Base-by-base conservation (phyloP, 1,140 invertebrate species). In the Druon quercuslanigerum region DNA sequence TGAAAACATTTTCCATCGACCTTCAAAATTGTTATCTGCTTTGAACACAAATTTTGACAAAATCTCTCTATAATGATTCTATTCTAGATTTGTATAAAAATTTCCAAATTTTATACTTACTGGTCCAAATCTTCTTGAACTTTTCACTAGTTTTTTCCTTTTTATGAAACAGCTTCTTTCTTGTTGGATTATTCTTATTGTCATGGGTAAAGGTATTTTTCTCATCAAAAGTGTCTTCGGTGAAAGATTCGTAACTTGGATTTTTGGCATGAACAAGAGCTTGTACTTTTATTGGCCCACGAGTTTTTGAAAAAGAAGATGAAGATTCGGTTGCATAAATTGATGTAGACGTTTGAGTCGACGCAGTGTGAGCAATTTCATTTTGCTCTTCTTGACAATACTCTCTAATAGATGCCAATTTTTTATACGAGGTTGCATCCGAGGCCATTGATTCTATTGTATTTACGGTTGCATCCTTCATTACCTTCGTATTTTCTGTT, bases 381-480 rank as follows among this genome's bases (percentile, higher is more conserved):
- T 66, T 33, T 9, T 14, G 7, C 7, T 66, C 25, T 66, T 66
- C 20, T 66, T 16, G 4, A 16, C 16, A 13, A 16, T 66, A 16
- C 1, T 66, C 60, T 40, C 13, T n/a, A 16, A 40, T n/a, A 33
- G 14, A 14, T 40, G n/a, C n/a, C 52, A 54, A 4, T n/a, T 54
- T n/a, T 54, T 54, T 17, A 19, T 9, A 54, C 52, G 14, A 9
- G 8, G 52, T 54, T 54, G n/a, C 52, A 46, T 46, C 40, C 9
- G 40, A 46, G 40, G 40, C 40, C 40, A 46, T 46, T 46, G 40
- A 1, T 46, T 46, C 40, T 46, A 46, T 46, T 19, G 52, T 54
- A 54, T 54, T 54, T 54, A 54, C 52, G n/a, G n/a, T 17, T 19
- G 52, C 52, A 54, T 54, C 52, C 17, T 17, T 66, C 33, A 66